Conservation (phyloP, 2,113 vertebrate species). For the Fukomys damarensis region DNA sequence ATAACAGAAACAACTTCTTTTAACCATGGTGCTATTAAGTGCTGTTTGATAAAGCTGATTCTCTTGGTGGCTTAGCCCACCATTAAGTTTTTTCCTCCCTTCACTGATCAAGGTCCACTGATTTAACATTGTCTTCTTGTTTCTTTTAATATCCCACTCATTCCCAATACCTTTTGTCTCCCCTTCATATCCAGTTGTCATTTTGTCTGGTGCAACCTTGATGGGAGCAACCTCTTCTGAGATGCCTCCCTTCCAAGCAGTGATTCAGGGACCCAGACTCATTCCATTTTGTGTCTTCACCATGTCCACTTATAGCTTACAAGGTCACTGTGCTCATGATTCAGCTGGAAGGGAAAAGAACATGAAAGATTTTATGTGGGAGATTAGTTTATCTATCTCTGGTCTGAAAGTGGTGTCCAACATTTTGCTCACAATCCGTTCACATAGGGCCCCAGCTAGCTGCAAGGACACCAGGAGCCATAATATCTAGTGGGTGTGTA, state of each 20-base stretch:
- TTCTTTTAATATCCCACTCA: background rate
- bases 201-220: background rate
- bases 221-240: background rate
- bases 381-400: background rate
- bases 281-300: background rate
- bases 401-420: background rate
- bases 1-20: constrained; percentile 1
- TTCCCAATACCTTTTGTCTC: background rate
- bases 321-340: background rate
- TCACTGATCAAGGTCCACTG: background rate
- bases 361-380: background rate
- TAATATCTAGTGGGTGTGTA: background rate
- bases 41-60: background rate
- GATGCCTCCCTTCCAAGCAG: background rate
- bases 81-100: background rate
- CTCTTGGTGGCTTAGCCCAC: background rate
- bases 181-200: background rate
- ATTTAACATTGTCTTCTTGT: background rate
- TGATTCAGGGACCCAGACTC: background rate
- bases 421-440: background rate
- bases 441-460: background rate
- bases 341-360: background rate
- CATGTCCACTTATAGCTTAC: background rate
- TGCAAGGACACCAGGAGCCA: background rate
- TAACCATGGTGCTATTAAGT: background rate